A percentile compares a stretch with the other conserved stretches of the same genome.
These are phyloP conservation scores for Nemurella pictetii DNA, from an alignment of 2,888 invertebrate genomes.

Conservation along the genomic window DNA sequence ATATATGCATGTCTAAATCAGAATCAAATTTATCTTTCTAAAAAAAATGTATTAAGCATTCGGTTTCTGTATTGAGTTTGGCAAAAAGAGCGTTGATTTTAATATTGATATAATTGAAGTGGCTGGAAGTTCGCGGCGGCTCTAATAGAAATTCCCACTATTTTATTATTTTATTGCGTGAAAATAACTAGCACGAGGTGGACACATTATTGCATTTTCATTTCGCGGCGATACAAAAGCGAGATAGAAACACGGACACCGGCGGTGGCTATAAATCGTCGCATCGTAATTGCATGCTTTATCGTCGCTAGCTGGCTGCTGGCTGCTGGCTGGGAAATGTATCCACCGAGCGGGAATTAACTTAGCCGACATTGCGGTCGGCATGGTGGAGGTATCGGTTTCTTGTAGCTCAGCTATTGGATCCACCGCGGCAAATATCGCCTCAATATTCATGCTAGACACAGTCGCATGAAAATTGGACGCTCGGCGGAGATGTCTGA, in stretches of 20 bases:
- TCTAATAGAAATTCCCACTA: not conserved
- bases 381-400: not conserved
- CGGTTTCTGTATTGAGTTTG: not conserved
- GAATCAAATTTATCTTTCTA: not conserved
- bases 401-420: not conserved
- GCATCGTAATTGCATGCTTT: not conserved
- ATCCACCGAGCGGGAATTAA: not conserved
- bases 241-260: not conserved
- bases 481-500: not conserved
- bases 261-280: not conserved
- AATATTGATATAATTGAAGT: not conserved
- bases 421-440: not conserved
- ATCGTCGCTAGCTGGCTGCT: not conserved
- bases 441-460: not conserved
- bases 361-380: not conserved
- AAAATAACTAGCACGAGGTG: not conserved
- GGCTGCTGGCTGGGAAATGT: not conserved
- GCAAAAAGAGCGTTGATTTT: not conserved
- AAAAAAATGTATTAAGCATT: not conserved
- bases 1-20: conserved; percentile 14
- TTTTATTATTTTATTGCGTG: not conserved
- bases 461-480: not conserved
- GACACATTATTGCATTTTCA: not conserved
- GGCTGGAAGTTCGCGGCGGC: not conserved
- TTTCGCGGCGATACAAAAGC: not conserved